phyloP scores from a whole-genome alignment of 2,113 vertebrate genomes.

The Pseudolaguvia tuberculata region DNA sequence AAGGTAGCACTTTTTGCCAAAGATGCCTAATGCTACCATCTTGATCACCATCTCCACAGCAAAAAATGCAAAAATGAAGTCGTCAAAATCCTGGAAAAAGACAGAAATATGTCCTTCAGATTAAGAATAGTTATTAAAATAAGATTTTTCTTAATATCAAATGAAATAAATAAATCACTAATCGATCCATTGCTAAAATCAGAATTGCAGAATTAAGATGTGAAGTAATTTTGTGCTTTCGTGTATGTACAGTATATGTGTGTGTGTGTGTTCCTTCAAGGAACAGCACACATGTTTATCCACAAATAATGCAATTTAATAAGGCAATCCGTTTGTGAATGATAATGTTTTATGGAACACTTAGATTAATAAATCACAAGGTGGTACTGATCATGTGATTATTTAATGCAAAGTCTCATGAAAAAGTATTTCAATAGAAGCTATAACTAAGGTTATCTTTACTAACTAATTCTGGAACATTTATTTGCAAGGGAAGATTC shows the following conservation, averaged over 20 bases:
- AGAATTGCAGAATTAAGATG: not conserved
- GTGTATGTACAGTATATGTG: no score
- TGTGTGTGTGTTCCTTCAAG: not conserved
- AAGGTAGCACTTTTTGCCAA: constrained; percentile 96
- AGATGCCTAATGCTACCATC: constrained; percentile 97
- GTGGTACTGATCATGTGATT: constrained; percentile 1
- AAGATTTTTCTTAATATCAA: no score
- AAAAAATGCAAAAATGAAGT: constrained; percentile 99
- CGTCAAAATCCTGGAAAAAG: constrained; percentile 82
- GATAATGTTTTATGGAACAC: no score
- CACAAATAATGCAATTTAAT: constrained; percentile 7
- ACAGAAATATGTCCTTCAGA: not conserved
- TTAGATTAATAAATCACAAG: no score
- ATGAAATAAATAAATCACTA: constrained; percentile 34
- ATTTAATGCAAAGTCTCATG: constrained; percentile 26
- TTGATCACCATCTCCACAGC: constrained; percentile 98
- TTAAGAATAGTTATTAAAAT: not conserved
- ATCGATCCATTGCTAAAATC: constrained; percentile 2
- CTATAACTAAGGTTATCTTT: not conserved
- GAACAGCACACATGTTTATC: not conserved
- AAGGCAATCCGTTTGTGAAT: constrained; percentile 23
- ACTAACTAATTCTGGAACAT: not conserved
- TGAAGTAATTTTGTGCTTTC: not conserved
- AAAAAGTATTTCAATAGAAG: not conserved
- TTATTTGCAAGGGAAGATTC: not conserved